Evolutionary conservation across 2,888 invertebrate species (phyloP).

Genomic region (Chalcis sispes): DNA sequence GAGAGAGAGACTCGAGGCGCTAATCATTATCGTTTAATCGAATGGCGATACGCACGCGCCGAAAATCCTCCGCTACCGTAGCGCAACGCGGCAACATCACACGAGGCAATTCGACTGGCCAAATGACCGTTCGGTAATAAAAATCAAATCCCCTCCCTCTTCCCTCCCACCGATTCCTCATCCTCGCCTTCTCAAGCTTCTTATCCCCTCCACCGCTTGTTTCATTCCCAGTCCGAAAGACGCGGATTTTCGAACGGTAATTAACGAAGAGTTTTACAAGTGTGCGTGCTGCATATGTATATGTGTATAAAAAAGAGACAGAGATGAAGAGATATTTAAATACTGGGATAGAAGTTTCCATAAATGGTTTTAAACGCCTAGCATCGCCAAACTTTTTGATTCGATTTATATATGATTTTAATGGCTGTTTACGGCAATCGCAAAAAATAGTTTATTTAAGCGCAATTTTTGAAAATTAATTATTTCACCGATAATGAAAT

Average conservation of each 20-base stretch:
- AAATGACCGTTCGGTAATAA: slow-evolving; percentile 59
- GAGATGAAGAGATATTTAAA: no score
- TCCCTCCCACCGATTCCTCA: no score
- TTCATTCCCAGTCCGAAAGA: slow-evolving; percentile 63
- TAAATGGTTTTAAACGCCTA: no score
- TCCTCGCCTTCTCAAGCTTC: neutral
- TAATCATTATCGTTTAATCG: slow-evolving; percentile 59
- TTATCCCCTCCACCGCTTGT: neutral
- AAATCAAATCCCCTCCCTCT: slow-evolving; percentile 60
- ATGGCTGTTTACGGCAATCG: no score
- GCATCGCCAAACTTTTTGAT: no score
- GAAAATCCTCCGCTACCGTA: slow-evolving; percentile 59
- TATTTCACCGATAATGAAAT: no score
- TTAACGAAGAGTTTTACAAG: slow-evolving; percentile 65
- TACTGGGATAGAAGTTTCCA: no score
- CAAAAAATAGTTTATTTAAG: no score
- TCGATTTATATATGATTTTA: no score
- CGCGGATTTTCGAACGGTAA: slow-evolving; percentile 64
- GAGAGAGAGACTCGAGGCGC: slow-evolving; percentile 20
- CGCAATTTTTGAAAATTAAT: no score
- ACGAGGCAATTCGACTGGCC: slow-evolving; percentile 48
- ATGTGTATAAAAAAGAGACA: no score
- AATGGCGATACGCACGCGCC: slow-evolving; percentile 31
- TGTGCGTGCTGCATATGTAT: no score
- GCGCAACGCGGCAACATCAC: slow-evolving; percentile 63